Base-by-base conservation (phyloP, 2,888 invertebrate genomes). In the Gastracanthus pulcherrimus region DNA sequence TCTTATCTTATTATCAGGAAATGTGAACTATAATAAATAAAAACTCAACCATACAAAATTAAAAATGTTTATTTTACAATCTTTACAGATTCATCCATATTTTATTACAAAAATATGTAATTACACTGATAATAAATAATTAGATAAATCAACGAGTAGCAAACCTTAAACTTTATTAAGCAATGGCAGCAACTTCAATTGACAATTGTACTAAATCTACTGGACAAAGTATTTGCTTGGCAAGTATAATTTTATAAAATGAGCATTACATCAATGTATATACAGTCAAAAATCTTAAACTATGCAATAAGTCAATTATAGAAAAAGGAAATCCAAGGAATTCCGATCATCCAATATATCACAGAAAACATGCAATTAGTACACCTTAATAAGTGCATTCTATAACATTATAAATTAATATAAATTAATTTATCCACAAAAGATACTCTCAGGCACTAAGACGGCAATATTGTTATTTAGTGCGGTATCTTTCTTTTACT, bases 361-460 rank as follows among this genome's bases (percentile, higher is more conserved):
- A 82, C 82, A 82, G 79, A 72, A 80, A 82, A 75, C 26, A 66
- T 66, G 64, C 62, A 76, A 79, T 72, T 70, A 36, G 7, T 34
- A n/a, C 31, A 62, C 66, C 51, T 67, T 26, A 38, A 51, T 31
- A 76, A 60, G 38, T 81, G 55, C 26, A 36, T 36, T 75, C 31
- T n/a, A 51, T 38, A 69, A 60, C 16, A 69, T 34, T 72, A 48
- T 31, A 78, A 69, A 76, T 70, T 19, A 74, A 72, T 11, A 66
- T 72, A 48, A 60, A 75, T 75, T 64, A 78, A 45, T 55, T 64
- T 74, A 79, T 62, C 23, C 38, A 55, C 41, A 71, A 58, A 70
- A 66, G 70, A 79, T 76, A 79, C 71, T 71, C 36, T 51, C n/a
- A 82, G 82, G 82, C 82, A 82, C 79, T 80, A 82, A 70, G 36